Conservation (phyloP, 2,888 invertebrate genomes). For the Caradrina kadenii region DNA sequence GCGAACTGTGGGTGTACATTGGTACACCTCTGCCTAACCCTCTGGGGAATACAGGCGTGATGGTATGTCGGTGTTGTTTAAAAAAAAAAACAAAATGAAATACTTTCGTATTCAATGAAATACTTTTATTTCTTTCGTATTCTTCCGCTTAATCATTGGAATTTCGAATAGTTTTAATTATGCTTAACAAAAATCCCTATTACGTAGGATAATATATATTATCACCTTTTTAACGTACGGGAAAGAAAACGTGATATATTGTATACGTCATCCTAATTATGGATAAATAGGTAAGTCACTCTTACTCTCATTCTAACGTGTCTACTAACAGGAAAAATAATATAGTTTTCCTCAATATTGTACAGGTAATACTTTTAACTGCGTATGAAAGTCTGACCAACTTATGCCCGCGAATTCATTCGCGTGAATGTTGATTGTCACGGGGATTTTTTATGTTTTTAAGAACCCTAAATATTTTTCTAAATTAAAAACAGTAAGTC, state of each 20-base stretch:
- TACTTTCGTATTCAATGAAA: no score
- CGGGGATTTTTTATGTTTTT: no score
- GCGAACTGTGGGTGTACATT: no score
- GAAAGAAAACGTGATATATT: constrained; percentile 1
- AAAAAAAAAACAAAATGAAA: no score
- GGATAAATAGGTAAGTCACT: constrained; percentile 19
- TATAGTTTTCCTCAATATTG: constrained; percentile 23
- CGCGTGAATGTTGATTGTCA: no score
- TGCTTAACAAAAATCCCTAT: constrained; percentile 27
- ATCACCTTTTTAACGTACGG: background rate
- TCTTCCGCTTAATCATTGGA: background rate
- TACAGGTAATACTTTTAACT: background rate
- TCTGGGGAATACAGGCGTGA: no score
- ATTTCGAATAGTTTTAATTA: background rate
- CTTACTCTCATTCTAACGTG: background rate
- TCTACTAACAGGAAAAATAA: constrained; percentile 26
- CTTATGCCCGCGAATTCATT: no score
- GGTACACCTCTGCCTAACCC: no score
- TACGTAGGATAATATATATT: background rate
- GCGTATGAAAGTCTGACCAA: no score
- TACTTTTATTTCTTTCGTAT: background rate
- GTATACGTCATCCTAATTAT: constrained; percentile 9
- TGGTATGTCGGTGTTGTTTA: no score
- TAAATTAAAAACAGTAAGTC: no score
- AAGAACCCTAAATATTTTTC: no score